phyloP scores from a whole-genome alignment of 1,140 invertebrate genomes.

The Uloborus diversus region DNA sequence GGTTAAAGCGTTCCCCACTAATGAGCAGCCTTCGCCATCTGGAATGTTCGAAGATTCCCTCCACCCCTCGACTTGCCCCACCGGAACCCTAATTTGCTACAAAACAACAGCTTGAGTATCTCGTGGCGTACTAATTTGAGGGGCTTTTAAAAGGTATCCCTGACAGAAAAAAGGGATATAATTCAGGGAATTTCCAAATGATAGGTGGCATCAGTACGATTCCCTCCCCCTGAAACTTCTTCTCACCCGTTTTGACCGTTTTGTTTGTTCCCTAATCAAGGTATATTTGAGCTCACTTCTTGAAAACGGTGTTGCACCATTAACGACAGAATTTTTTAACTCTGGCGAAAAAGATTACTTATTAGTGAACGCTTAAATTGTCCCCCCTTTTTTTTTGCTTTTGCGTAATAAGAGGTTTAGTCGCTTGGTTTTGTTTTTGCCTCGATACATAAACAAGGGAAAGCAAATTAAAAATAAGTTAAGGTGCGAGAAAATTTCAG shows the following conservation, averaged over 20 bases:
- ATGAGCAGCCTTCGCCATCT: constrained; percentile 48
- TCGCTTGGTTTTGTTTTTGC: constrained; percentile 13
- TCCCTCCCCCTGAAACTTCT: constrained; percentile 7
- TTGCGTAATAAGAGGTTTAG: neutral
- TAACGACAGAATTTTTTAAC: constrained; percentile 28
- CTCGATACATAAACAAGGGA: neutral
- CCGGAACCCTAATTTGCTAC: constrained; percentile 40
- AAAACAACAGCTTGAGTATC: constrained; percentile 49
- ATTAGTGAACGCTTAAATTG: constrained; percentile 19
- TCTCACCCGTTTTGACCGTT: neutral
- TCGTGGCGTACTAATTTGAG: constrained; percentile 32
- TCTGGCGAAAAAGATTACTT: constrained; percentile 21
- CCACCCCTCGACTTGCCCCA: neutral
- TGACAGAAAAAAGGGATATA: neutral
- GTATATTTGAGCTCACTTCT: constrained; percentile 42
- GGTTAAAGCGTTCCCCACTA: constrained; percentile 32
- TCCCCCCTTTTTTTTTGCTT: constrained; percentile 7
- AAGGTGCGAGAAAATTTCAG: constrained; percentile 23
- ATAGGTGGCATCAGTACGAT: constrained; percentile 35
- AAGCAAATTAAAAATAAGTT: constrained; percentile 46
- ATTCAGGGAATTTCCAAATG: constrained; percentile 15
- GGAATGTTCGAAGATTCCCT: constrained; percentile 29
- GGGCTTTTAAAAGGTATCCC: constrained; percentile 31
- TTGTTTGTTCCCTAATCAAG: constrained; percentile 35
- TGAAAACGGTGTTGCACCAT: constrained; percentile 36